Percentiles rank a stretch among this genome's conserved stretches.
phyloP scores from a whole-genome alignment of 2,113 vertebrate species.

The Tenebrosternarchus preto region DNA sequence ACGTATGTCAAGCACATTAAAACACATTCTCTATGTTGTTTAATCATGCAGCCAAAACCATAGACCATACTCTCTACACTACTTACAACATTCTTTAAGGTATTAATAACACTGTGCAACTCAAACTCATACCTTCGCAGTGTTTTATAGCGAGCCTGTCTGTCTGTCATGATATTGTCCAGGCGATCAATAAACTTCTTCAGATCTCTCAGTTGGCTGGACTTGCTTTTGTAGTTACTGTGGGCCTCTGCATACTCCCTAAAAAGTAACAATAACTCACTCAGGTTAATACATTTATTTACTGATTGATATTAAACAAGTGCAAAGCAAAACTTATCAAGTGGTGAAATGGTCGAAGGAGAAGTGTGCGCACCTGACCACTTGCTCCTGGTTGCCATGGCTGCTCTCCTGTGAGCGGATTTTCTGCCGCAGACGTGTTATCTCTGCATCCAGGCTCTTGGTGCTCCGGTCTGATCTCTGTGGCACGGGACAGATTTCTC shows the following conservation, averaged over 20 bases:
- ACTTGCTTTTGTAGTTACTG: slow-evolving; percentile 82
- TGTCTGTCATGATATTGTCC: slow-evolving; percentile 83
- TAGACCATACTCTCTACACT: neutral
- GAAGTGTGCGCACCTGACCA: slow-evolving; percentile 74
- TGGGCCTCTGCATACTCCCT: slow-evolving; percentile 84
- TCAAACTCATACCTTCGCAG: slow-evolving; percentile 79
- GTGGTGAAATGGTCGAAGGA: neutral
- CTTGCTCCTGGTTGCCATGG: slow-evolving; percentile 83
- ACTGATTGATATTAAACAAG: neutral
- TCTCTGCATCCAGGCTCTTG: slow-evolving; percentile 81
- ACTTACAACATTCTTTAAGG: neutral
- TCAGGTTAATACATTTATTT: neutral
- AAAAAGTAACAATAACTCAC: neutral
- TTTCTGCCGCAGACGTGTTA: slow-evolving; percentile 77
- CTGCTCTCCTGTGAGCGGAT: slow-evolving; percentile 77
- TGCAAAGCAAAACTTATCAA: no score
- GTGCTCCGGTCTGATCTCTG: slow-evolving; percentile 75
- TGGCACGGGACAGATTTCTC: slow-evolving; percentile 74
- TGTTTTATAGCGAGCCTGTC: slow-evolving; percentile 78
- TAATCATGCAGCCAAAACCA: neutral
- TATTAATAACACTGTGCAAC: neutral
- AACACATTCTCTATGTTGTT: neutral
- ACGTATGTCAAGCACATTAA: neutral
- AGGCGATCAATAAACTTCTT: slow-evolving; percentile 80
- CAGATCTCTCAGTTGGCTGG: slow-evolving; percentile 82